Evolutionary conservation across 2,797 vertebrate species (phyloP).

Genomic region (Selene dorsalis): DNA sequence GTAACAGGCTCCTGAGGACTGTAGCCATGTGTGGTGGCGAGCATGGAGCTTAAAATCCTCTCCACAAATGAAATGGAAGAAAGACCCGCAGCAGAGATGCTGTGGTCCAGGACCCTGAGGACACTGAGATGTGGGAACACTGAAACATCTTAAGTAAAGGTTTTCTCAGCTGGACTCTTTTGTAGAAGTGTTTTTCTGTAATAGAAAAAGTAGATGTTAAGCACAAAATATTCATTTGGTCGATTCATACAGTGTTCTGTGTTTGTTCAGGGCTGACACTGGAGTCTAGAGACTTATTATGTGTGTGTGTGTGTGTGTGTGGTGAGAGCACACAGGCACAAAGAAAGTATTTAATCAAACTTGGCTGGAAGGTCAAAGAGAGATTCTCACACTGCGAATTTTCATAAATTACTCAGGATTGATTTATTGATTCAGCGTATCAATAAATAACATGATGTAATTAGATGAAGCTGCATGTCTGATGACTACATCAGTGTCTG

Average conservation of each 20-base stretch:
- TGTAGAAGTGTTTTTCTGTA: background rate
- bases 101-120: background rate
- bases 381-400: background rate
- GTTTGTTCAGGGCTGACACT: background rate
- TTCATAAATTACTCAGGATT: background rate
- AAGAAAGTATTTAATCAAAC: background rate
- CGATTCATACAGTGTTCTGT: background rate
- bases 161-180: background rate
- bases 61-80: background rate
- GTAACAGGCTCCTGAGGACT: background rate
- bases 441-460: slow-evolving; percentile 13
- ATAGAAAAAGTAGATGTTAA: background rate
- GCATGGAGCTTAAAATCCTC: background rate
- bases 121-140: background rate
- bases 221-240: no score
- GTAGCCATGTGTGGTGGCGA: background rate
- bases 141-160: background rate
- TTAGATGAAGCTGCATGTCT: slow-evolving; percentile 14
- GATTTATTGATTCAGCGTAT: background rate
- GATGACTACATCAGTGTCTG: slow-evolving; percentile 14
- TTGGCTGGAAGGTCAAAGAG: background rate
- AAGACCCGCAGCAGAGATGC: background rate
- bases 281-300: no score
- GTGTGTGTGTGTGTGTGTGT: no score
- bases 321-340: background rate